phyloP scores from a whole-genome alignment of 2,797 vertebrate species.

The Falco biarmicus region DNA sequence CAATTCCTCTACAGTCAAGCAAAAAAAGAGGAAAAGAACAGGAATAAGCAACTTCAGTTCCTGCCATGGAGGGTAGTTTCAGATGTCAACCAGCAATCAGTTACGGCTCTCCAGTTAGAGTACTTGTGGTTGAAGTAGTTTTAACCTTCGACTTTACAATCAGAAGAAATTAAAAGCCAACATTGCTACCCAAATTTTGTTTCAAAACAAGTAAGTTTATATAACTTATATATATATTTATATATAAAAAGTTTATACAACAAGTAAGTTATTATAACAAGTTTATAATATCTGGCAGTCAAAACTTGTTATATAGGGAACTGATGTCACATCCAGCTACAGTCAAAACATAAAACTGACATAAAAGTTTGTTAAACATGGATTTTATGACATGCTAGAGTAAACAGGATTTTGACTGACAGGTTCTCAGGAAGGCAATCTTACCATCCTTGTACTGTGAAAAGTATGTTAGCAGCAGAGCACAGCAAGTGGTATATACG shows the following conservation, averaged over 20 bases:
- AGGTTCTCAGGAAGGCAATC: neutral
- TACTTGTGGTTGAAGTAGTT: neutral
- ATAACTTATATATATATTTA: too few relatives aligned
- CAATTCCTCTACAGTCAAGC: neutral
- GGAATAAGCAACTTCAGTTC: neutral
- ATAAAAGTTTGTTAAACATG: slow-evolving; percentile 32
- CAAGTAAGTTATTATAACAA: neutral
- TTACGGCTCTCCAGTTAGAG: neutral
- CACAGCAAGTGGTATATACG: neutral
- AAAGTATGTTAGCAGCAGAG: neutral
- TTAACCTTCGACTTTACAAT: neutral
- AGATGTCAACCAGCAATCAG: neutral
- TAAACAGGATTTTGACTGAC: slow-evolving; percentile 37
- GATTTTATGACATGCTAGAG: slow-evolving; percentile 22
- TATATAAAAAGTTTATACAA: neutral
- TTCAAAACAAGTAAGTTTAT: neutral
- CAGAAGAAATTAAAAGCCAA: neutral
- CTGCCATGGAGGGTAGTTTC: neutral
- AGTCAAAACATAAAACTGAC: slow-evolving; percentile 37
- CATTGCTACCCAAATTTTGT: neutral
- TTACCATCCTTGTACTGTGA: neutral
- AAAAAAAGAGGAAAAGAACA: neutral
- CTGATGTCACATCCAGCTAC: slow-evolving; percentile 14
- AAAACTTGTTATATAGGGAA: neutral
- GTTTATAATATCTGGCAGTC: neutral